These are phyloP conservation scores for Phalera bucephala DNA, from an alignment of 2,888 invertebrate species.

Conservation along the genomic window DNA sequence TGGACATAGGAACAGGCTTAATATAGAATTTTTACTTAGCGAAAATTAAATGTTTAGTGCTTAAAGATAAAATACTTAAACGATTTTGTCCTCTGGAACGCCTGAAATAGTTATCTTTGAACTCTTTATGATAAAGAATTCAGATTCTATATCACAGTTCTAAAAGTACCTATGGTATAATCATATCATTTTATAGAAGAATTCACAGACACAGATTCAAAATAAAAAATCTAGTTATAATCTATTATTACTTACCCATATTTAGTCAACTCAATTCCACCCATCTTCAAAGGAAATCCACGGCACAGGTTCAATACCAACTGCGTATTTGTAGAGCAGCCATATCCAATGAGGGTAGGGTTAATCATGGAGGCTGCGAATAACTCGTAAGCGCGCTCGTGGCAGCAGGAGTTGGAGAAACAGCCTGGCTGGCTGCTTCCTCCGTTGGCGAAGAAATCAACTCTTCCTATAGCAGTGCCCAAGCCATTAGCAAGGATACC, in stretches of 20 bases:
- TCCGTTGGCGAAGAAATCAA: constrained; percentile 95
- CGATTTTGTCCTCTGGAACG: no score
- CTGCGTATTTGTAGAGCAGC: constrained; percentile 38
- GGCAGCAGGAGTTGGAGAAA: constrained; percentile 42
- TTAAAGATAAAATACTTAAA: no score
- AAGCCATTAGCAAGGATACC: constrained; percentile 80
- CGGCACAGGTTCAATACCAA: constrained; percentile 43
- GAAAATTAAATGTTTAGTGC: no score
- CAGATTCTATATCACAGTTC: no score
- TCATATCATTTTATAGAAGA: no score
- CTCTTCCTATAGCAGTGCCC: constrained; percentile 88
- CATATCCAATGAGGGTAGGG: constrained; percentile 35
- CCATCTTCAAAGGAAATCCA: constrained; percentile 39
- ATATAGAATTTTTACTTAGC: no score
- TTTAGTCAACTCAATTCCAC: constrained; percentile 43
- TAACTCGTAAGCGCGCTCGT: constrained; percentile 53
- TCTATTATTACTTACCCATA: constrained; percentile 46
- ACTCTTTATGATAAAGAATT: no score
- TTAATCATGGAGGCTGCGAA: constrained; percentile 45
- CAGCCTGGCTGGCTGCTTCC: constrained; percentile 86
- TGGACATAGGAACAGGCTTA: no score
- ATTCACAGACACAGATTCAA: no score
- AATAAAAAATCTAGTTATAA: no score
- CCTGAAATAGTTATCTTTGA: no score
- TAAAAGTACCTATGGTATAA: no score